Evolutionary conservation across 2,113 vertebrate genomes (phyloP).

Genomic region (Crypturellus undulatus): DNA sequence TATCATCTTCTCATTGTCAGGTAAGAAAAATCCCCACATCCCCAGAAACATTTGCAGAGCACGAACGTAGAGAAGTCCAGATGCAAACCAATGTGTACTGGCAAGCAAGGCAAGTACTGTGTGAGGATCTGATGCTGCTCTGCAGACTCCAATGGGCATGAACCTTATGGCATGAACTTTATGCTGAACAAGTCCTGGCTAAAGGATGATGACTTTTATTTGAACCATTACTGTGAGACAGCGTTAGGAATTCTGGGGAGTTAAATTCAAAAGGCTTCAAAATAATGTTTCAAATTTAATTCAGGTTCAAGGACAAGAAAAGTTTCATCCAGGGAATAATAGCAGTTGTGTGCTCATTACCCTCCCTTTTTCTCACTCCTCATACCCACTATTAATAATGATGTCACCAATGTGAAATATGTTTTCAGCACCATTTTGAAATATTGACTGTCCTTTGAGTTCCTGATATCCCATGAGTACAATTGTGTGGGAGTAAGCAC

Average conservation of each 20-base stretch:
- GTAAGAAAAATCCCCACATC: neutral
- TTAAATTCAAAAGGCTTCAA: neutral
- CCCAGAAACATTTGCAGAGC: neutral
- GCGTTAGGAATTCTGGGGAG: neutral
- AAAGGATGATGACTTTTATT: neutral
- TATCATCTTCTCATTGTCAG: neutral
- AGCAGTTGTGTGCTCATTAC: neutral
- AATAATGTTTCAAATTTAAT: neutral
- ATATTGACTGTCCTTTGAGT: neutral
- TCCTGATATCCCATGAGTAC: neutral
- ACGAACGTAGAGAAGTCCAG: neutral
- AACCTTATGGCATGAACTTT: neutral
- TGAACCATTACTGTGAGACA: neutral
- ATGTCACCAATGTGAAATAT: neutral
- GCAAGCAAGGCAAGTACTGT: fast-evolving
- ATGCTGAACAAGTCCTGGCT: neutral
- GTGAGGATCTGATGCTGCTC: neutral
- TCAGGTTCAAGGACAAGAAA: neutral
- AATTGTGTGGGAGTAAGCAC: neutral
- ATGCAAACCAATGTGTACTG: neutral
- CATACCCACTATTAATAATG: neutral
- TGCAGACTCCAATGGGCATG: neutral
- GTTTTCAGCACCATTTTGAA: neutral
- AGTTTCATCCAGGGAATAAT: neutral
- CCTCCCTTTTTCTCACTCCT: neutral